Conservation (phyloP, 1,140 invertebrate genomes). For the Psilanteris sp. region DNA sequence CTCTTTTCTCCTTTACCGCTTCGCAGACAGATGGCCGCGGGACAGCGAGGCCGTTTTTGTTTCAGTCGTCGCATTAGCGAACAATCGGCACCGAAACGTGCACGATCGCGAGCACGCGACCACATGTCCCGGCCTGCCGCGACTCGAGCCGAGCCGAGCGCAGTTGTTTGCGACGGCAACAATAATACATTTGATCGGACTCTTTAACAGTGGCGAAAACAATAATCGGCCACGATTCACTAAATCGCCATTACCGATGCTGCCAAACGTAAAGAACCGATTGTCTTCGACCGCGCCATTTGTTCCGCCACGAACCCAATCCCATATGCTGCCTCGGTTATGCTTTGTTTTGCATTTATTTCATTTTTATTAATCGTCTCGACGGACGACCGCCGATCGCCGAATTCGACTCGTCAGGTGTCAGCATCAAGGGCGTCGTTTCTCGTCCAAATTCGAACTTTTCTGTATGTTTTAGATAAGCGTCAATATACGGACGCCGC, state of each 20-base stretch:
- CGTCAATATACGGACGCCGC: no score
- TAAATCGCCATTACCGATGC: conserved; percentile 65
- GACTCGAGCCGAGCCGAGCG: background rate
- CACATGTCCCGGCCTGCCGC: conserved; percentile 78
- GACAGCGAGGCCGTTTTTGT: conserved; percentile 74
- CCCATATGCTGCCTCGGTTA: background rate
- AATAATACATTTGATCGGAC: conserved; percentile 65
- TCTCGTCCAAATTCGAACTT: no score
- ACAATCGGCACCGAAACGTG: conserved; percentile 67
- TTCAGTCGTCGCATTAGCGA: conserved; percentile 79
- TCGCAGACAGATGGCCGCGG: conserved; percentile 75
- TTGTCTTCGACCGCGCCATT: conserved; percentile 66
- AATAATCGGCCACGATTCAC: conserved; percentile 48
- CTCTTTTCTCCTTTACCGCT: conserved; percentile 54
- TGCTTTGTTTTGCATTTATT: background rate
- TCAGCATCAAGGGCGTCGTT: no score
- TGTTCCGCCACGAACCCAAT: conserved; percentile 50
- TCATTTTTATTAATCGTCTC: background rate
- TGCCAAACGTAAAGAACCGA: conserved; percentile 55
- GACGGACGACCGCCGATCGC: no score
- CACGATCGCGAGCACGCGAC: conserved; percentile 66
- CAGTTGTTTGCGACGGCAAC: conserved; percentile 61
- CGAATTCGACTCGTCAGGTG: no score
- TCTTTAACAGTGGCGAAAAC: conserved; percentile 54
- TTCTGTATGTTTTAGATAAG: no score